phyloP scores from a whole-genome alignment of 2,888 invertebrate genomes.

The Mythimna albipuncta region DNA sequence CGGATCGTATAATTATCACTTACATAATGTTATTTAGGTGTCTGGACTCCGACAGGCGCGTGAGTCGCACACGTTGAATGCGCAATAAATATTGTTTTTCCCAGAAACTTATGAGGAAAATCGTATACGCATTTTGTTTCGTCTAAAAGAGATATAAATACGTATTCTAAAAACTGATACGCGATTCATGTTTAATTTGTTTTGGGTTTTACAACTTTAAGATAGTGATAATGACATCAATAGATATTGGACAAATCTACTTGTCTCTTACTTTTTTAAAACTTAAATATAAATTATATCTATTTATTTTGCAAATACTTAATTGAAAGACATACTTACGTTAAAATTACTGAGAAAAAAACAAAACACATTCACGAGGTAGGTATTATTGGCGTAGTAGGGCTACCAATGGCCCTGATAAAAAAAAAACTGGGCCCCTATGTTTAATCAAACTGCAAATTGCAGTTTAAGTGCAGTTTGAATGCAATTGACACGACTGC shows the following conservation, averaged over 20 bases:
- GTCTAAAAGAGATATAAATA: constrained; percentile 24
- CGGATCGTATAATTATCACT: constrained; percentile 54
- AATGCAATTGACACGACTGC: too few relatives aligned
- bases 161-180: constrained; percentile 2
- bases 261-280: not conserved
- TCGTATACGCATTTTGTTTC: constrained; percentile 17
- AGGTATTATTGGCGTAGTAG: too few relatives aligned
- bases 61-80: constrained; percentile 20
- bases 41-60: constrained; percentile 34
- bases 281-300: too few relatives aligned
- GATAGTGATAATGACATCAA: not conserved
- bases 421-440: too few relatives aligned
- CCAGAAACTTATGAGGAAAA: constrained; percentile 38
- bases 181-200: not conserved
- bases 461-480: too few relatives aligned
- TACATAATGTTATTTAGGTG: constrained; percentile 60
- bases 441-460: too few relatives aligned
- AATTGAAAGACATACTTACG: too few relatives aligned
- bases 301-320: too few relatives aligned
- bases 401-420: too few relatives aligned
- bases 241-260: not conserved
- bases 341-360: too few relatives aligned
- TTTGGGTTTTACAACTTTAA: not conserved
- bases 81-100: constrained; percentile 28
- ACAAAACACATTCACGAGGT: too few relatives aligned